These are phyloP conservation scores for Neoascia interrupta DNA, from an alignment of 2,888 invertebrate species.

Conservation along the genomic window DNA sequence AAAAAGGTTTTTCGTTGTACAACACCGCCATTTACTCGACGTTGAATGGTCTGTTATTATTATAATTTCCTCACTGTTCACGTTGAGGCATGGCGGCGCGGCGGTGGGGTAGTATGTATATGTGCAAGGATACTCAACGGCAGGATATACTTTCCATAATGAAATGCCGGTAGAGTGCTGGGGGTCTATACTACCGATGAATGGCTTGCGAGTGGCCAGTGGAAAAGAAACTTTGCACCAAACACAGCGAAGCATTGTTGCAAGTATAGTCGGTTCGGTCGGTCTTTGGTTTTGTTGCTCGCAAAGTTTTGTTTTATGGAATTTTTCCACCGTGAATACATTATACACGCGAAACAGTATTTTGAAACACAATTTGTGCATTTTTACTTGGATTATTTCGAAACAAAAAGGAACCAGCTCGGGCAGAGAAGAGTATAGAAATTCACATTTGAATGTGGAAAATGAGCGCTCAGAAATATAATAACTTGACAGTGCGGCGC, in stretches of 20 bases:
- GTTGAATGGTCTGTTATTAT: constrained; percentile 62
- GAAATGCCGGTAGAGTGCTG: constrained; percentile 44
- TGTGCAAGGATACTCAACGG: constrained; percentile 29
- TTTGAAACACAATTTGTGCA: constrained; percentile 28
- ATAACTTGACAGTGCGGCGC: background rate
- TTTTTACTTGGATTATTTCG: constrained; percentile 2
- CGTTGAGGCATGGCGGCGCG: too few relatives aligned
- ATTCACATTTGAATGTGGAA: constrained; percentile 11
- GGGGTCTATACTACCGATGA: constrained; percentile 45
- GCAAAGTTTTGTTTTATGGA: too few relatives aligned
- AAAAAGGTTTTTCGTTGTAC: constrained; percentile 27
- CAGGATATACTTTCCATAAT: constrained; percentile 57
- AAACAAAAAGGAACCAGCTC: background rate
- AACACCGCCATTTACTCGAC: constrained; percentile 40
- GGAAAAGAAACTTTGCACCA: constrained; percentile 38
- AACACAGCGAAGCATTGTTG: constrained; percentile 17
- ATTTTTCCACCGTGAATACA: constrained; percentile 16
- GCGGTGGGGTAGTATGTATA: constrained; percentile 2
- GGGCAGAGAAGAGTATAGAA: too few relatives aligned
- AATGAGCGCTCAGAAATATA: constrained; percentile 26
- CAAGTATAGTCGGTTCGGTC: constrained; percentile 21
- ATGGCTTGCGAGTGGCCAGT: constrained; percentile 54
- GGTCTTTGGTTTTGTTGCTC: constrained; percentile 7
- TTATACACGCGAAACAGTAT: constrained; percentile 22
- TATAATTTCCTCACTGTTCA: constrained; percentile 46